Base-by-base conservation (phyloP, 1,140 invertebrate genomes). In the Calephelis nemesis region DNA sequence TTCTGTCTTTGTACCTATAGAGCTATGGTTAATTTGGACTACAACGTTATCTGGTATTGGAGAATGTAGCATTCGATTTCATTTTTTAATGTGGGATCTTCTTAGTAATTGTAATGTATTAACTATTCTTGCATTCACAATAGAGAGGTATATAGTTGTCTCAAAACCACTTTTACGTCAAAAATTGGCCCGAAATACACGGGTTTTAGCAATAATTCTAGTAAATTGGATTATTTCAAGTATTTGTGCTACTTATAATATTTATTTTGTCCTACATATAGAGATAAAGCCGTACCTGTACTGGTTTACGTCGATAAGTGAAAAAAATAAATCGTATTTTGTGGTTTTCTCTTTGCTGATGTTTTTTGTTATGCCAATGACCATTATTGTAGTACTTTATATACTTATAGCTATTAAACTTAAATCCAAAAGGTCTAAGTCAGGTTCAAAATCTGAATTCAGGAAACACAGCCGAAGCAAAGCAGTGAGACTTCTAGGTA, bases 21-120 rank as follows among this genome's bases (percentile, higher is more conserved):
- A 66, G 9, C 12, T 66, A 4, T 54, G 54, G 13, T 8, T 45
- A 10, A 7, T 52, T n/a, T 54, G 50, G 50, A 45, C 52, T 5
- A 5, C 30, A 19, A 19, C 15, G 11, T 30, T 30, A 7, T 30
- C 7, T 4, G 11, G 30, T 6, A 39, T 58, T 30, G 54, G 8
- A 6, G 12, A 11, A 12, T 30, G 19, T 12, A 39, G 12, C 30
- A 39, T 58, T 12, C 10, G 30, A 39, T 30, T 19, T 39, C 54
- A 58, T 39, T 58, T 58, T 7, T 93, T 98, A 39, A 92, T 97
- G 0, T 95, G 96, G 13, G 97, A 98, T 83, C 96, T 96, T 8
- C 96, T 97, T 0, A 96, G 96, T n/a, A 98, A 98, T 86, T 97
- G 98, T 1, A 98, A 97, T 0, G 96, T 99, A 0, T 93, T 99